These are phyloP conservation scores for Andrena trimmerana DNA, from an alignment of 2,888 invertebrate genomes.

Conservation along the genomic window DNA sequence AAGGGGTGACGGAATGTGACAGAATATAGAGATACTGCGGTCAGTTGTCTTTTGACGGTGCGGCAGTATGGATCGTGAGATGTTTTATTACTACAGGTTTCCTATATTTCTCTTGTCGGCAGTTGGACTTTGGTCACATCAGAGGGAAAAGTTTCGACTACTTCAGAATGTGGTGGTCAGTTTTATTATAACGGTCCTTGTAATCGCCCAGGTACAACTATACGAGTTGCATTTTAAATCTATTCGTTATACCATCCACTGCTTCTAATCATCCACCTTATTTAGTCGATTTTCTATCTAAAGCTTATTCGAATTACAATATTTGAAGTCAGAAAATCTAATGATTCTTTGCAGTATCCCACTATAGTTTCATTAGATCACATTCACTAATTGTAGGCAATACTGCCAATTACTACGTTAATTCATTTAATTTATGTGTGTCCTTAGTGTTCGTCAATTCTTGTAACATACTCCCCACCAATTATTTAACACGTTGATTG, in stretches of 20 bases:
- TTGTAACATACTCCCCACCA: no score
- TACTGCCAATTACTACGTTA: no score
- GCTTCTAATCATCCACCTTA: no score
- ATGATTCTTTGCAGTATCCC: no score
- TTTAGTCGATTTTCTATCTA: not conserved
- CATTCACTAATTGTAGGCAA: no score
- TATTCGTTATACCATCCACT: not conserved
- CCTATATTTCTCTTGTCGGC: not conserved
- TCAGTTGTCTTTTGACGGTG: constrained; percentile 6
- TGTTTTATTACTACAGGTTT: not conserved
- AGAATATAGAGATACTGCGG: not conserved
- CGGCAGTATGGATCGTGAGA: not conserved
- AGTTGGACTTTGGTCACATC: constrained; percentile 21
- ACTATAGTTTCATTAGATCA: no score
- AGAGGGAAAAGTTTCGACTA: not conserved
- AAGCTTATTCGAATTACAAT: not conserved
- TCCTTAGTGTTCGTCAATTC: no score
- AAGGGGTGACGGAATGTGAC: not conserved
- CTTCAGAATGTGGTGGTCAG: not conserved
- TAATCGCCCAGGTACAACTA: not conserved
- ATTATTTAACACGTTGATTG: no score
- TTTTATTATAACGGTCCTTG: not conserved
- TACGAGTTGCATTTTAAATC: not conserved
- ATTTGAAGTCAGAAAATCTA: not conserved
- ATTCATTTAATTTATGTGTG: no score